phyloP scores from a whole-genome alignment of 2,797 vertebrate species.

The Tenualosa ilisha region DNA sequence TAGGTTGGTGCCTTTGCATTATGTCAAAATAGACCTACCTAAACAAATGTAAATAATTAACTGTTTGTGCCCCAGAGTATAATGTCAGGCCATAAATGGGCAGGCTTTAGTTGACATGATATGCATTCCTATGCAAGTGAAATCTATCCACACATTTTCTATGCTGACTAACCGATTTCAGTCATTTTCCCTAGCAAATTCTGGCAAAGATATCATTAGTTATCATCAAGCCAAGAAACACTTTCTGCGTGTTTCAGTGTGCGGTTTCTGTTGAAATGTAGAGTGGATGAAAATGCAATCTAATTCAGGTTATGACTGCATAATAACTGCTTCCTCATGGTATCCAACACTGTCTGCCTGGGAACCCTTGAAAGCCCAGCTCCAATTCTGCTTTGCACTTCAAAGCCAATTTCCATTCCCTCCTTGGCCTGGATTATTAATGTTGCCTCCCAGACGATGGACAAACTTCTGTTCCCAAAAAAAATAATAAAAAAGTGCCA shows the following conservation, averaged over 20 bases:
- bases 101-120: no score
- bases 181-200: neutral
- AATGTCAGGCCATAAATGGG: neutral
- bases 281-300: neutral
- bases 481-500: neutral
- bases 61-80: neutral
- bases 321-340: neutral
- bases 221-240: neutral
- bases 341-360: constrained; percentile 7
- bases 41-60: no score
- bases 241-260: neutral
- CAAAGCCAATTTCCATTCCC: constrained; percentile 57
- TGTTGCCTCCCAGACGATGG: constrained; percentile 24
- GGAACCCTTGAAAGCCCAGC: neutral
- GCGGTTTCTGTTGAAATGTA: neutral
- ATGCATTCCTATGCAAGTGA: neutral
- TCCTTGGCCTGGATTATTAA: constrained; percentile 48
- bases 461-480: constrained; percentile 24
- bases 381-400: constrained; percentile 60
- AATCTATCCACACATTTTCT: neutral
- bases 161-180: neutral
- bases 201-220: neutral
- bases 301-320: neutral
- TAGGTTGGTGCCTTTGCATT: no score
- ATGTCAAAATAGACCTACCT: no score